phyloP scores from a whole-genome alignment of 1,140 invertebrate genomes.

The Laupala kohalensis region DNA sequence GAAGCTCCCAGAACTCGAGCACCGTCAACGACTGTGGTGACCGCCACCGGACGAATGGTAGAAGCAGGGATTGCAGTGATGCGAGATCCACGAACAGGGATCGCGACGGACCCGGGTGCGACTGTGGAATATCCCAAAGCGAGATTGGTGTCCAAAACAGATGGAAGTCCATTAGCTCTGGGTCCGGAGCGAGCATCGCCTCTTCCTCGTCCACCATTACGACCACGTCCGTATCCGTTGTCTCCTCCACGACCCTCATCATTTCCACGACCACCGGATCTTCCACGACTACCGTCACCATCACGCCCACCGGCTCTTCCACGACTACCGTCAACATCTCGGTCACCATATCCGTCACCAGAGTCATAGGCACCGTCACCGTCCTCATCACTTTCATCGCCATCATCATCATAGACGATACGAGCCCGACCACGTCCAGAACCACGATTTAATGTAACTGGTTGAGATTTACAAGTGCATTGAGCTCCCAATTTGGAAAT shows the following conservation, averaged over 20 bases:
- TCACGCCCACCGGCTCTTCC: not conserved
- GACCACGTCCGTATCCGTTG: not conserved
- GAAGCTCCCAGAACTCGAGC: not conserved
- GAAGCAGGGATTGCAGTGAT: not conserved
- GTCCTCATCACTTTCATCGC: not conserved
- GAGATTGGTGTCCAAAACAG: not conserved
- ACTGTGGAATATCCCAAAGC: not conserved
- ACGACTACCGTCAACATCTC: not conserved
- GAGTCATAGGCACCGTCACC: not conserved
- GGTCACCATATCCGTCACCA: not conserved
- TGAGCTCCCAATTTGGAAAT: constrained; percentile 55
- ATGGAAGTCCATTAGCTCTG: not conserved
- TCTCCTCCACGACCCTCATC: not conserved
- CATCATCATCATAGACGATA: not conserved
- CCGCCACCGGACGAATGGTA: not conserved
- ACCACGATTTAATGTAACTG: not conserved
- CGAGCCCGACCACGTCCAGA: no score
- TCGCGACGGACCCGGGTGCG: no score
- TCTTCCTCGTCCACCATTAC: not conserved
- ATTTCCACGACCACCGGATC: not conserved
- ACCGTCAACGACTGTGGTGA: not conserved
- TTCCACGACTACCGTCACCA: not conserved
- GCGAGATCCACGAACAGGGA: not conserved
- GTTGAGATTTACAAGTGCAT: constrained; percentile 49
- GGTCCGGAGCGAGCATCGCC: not conserved